Evolutionary conservation across 2,888 invertebrate species (phyloP).

Genomic region (Trachelus stipa): DNA sequence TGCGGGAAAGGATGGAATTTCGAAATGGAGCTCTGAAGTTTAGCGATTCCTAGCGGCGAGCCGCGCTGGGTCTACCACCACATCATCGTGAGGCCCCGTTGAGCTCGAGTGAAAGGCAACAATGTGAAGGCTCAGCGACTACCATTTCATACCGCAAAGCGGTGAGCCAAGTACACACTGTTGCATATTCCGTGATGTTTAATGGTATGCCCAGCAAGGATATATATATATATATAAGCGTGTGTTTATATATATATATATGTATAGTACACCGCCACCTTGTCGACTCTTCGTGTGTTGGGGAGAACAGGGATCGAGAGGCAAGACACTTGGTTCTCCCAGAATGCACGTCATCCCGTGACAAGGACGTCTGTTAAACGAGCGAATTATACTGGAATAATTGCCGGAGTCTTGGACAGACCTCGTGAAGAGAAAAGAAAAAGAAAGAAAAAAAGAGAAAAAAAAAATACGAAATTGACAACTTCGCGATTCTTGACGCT

Average conservation of each 20-base stretch:
- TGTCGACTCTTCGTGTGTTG: conserved; percentile 10
- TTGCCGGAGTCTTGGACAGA: conserved; percentile 42
- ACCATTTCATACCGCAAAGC: neutral
- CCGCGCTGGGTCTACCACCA: neutral
- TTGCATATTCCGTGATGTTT: neutral
- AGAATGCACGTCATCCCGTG: conserved; percentile 46
- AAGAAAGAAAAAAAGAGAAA: conserved; percentile 51
- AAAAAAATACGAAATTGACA: conserved; percentile 34
- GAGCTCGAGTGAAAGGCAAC: conserved; percentile 60
- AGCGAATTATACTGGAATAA: conserved; percentile 56
- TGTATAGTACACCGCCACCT: neutral
- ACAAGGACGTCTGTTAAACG: conserved; percentile 59
- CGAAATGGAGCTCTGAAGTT: conserved; percentile 4
- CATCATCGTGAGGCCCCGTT: neutral
- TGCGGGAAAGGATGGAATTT: conserved; percentile 2
- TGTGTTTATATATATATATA: neutral
- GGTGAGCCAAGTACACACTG: neutral
- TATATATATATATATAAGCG: neutral
- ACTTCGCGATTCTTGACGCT: neutral
- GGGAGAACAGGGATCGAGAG: neutral
- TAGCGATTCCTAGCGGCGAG: neutral
- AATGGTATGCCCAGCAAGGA: neutral
- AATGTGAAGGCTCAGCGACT: conserved; percentile 57
- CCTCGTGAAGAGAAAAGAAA: conserved; percentile 54
- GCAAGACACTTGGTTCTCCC: conserved; percentile 34